Base-by-base conservation (phyloP, 1,140 invertebrate species). In the Plectrocnemia conspersa region DNA sequence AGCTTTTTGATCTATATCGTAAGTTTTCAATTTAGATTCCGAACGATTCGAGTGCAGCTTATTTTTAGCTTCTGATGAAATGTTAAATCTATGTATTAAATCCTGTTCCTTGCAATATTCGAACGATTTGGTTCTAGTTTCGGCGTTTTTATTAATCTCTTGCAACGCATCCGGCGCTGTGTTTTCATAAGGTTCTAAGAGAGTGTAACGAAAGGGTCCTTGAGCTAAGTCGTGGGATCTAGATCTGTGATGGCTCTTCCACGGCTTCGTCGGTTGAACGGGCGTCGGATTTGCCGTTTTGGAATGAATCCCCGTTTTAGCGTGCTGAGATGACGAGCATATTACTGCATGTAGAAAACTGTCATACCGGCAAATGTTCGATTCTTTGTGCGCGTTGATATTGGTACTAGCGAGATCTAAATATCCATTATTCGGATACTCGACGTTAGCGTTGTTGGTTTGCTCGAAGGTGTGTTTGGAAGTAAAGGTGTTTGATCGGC, bases 301-400 rank as follows among this genome's bases (percentile, higher is more conserved):
- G 50, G 72, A 67, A 62, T 75, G 74, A 55, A 68, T 69, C 3
- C 71, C 72, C 0, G 70, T 68, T 36, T 73, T 65, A 3, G 70
- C 73, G 49, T 75, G 73, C 11, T 67, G 63, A 9, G 70, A 69
- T 11, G 70, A 73, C 15, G 69, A 73, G 57, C 78, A 80, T 56
- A 79, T 79, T 15, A 78, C 79, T 13, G 77, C 77, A 63, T 79
- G 78, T 18, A 79, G 65, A 62, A 79, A 79, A n/a, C 78, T 75
- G 59, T 80, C 78, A 61, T 79, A 79, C 62, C 77, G 71, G 58
- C 78, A 80, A 22, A 79, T 64, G 63, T 80, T 78, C n/a, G 77
- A 73, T 62, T 80, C 74, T 0, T 59, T 62, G 18, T 58, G 71
- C 65, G 58, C 67, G 47, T 59, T 59, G 1, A 52, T 29, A 35